A percentile compares a stretch with the other conserved stretches of the same genome.
Conservation (phyloP, 2,888 invertebrate species). For the Allacma fusca region DNA sequence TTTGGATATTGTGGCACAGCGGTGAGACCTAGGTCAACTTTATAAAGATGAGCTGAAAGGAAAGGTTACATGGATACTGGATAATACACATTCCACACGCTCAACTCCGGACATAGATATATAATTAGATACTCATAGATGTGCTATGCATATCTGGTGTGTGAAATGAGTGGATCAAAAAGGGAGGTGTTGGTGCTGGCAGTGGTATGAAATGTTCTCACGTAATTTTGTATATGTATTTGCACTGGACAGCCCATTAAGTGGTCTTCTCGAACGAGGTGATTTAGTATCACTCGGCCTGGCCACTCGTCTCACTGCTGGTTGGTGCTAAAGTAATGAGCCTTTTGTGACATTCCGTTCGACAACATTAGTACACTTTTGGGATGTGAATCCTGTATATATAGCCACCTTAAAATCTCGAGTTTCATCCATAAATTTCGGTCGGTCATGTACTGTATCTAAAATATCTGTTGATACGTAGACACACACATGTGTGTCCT, state of each 20-base stretch:
- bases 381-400: slow-evolving; percentile 17
- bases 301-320: slow-evolving; percentile 22
- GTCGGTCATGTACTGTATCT: background rate
- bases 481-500: no score
- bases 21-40: no score
- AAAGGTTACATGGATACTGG: no score
- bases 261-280: slow-evolving; percentile 44
- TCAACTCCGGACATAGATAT: no score
- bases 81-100: no score
- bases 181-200: background rate
- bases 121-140: no score
- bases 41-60: no score
- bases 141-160: no score
- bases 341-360: slow-evolving; percentile 46
- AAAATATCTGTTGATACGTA: background rate
- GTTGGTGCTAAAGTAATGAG: slow-evolving; percentile 42
- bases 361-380: no score
- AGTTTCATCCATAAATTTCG: slow-evolving; percentile 20
- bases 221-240: no score
- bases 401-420: slow-evolving; percentile 30
- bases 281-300: slow-evolving; percentile 45
- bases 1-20: no score
- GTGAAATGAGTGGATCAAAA: no score
- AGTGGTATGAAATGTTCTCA: background rate
- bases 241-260: slow-evolving; percentile 47